These are phyloP conservation scores for Parthenolecanium corni DNA, from an alignment of 2,888 invertebrate genomes.

Conservation along the genomic window DNA sequence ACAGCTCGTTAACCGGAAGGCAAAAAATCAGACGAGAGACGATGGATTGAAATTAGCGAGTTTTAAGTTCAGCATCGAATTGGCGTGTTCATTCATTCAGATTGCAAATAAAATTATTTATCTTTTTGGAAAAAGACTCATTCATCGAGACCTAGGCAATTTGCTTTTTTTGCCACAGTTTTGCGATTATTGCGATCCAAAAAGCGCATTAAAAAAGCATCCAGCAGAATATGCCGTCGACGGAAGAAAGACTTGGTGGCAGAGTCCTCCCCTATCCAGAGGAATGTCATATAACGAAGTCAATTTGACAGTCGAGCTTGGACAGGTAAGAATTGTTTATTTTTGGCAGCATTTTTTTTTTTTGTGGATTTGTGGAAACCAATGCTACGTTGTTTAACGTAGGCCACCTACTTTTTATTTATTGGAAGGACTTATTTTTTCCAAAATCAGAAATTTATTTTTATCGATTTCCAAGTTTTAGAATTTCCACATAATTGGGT, in stretches of 20 bases:
- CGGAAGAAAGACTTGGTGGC: constrained; percentile 96
- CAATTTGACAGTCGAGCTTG: constrained; percentile 91
- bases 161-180: constrained; percentile 47
- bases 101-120: too few relatives aligned
- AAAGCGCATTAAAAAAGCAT: constrained; percentile 62
- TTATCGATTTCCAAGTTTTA: too few relatives aligned
- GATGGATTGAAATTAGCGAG: too few relatives aligned
- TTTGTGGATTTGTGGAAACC: neutral
- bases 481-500: too few relatives aligned
- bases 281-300: constrained; percentile 95
- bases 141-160: neutral
- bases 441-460: neutral
- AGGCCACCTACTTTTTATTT: neutral
- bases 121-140: neutral
- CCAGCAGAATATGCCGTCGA: constrained; percentile 88
- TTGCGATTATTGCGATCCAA: constrained; percentile 82
- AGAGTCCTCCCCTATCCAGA: constrained; percentile 92
- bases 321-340: constrained; percentile 60
- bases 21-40: too few relatives aligned
- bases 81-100: too few relatives aligned
- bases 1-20: too few relatives aligned
- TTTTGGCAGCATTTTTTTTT: too few relatives aligned
- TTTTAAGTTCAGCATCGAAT: too few relatives aligned
- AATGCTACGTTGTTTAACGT: neutral
- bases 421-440: neutral